Base-by-base conservation (phyloP, 1,140 invertebrate species). In the Polypedilum pembai region DNA sequence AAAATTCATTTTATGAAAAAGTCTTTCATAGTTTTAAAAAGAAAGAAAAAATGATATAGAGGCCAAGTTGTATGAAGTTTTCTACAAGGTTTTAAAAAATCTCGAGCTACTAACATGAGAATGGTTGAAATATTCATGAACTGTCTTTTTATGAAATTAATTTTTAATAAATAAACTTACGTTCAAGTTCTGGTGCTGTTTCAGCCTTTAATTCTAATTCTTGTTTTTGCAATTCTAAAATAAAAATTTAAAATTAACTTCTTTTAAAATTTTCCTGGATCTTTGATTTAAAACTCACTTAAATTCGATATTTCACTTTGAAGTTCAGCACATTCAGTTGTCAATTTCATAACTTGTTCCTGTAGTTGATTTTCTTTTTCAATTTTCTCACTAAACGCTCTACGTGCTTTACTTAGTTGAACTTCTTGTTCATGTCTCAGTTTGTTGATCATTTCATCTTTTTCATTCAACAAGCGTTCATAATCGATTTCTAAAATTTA, bases 371-470 rank as follows among this genome's bases (percentile, higher is more conserved):
- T 20, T 12, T 80, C 69, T 63, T 79, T 76, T 10, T 77, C 75
- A 10, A 76, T 75, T 74, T 80, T 79, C 15, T 75, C 77, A 40
- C 75, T 77, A 33, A 78, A 76, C n/a, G 79, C 72, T 3, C 77
- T 75, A 73, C 76, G 78, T 40, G 76, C 75, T 74, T 12, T 74
- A 77, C 76, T 74, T 45, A 76, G 63, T 76, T 78, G 75, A 76
- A 86, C 84, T 74, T 85, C 85, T 76, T 88, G 89, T 82, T 94
- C 91, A 80, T 87, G 86, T 78, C 90, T 89, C 41, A 95, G 84
- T 79, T 94, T 89, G 75, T 92, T 89, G 78, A 96, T 95, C n/a
- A 95, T 83, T 76, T 88, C 86, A 80, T 95, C 93, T 76, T 93
- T 82, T 77, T 88, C 87, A 2, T 85, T 78, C 15, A 88, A 78